Evolutionary conservation across 2,113 vertebrate species (phyloP).

Genomic region (Cranoglanis bouderius): DNA sequence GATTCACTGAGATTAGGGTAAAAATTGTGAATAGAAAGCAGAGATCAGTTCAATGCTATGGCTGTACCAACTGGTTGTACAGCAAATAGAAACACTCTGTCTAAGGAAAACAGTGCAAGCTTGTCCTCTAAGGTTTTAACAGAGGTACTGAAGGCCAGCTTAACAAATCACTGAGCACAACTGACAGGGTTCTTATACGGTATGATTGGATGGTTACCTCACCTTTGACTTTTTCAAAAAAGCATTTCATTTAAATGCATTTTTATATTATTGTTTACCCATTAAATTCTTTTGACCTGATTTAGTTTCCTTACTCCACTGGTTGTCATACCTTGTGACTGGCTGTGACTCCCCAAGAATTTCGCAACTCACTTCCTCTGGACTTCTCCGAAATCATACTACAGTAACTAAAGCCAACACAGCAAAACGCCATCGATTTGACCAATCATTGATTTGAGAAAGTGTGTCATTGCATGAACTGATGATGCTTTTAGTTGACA

Average conservation of each 20-base stretch:
- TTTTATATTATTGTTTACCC: background rate
- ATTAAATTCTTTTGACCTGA: too few relatives aligned
- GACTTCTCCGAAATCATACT: background rate
- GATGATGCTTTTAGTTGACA: background rate
- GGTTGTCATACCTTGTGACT: background rate
- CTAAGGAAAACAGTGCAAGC: background rate
- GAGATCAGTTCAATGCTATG: background rate
- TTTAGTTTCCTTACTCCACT: background rate
- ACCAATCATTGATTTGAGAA: background rate
- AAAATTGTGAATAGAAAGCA: background rate
- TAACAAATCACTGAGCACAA: background rate
- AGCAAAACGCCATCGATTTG: background rate
- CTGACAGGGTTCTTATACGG: background rate
- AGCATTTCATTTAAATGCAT: background rate
- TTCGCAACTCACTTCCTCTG: background rate
- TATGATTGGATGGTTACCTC: background rate
- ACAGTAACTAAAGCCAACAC: background rate
- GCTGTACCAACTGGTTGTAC: background rate
- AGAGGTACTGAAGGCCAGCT: background rate
- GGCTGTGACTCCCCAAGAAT: too few relatives aligned
- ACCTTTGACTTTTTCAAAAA: background rate
- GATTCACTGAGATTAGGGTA: background rate
- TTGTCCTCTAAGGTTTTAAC: background rate
- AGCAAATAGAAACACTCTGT: background rate
- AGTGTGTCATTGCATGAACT: background rate